Conservation (phyloP, 2,797 vertebrate genomes). For the Oryzias sinensis region DNA sequence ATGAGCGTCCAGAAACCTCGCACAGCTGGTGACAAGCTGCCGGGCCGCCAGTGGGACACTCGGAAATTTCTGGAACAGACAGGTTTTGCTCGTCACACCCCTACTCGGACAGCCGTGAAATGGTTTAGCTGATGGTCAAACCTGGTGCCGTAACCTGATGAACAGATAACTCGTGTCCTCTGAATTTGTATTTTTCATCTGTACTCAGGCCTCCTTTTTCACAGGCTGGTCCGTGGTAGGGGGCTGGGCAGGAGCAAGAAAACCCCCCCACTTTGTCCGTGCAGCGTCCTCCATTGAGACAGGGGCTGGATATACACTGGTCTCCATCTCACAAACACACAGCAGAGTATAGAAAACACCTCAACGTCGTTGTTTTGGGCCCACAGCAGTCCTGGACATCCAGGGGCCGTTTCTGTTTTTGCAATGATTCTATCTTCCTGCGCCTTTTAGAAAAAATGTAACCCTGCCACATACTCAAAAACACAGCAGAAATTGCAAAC, state of each 20-base stretch:
- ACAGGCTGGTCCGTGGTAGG: slow-evolving; percentile 78
- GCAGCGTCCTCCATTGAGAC: slow-evolving; percentile 81
- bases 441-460: no score
- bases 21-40: slow-evolving; percentile 88
- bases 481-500: no score
- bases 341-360: no score
- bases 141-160: slow-evolving; percentile 6
- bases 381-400: no score
- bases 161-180: fast-evolving
- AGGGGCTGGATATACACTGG: slow-evolving; percentile 83
- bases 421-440: no score
- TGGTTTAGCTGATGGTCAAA: slow-evolving; percentile 2
- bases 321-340: slow-evolving; percentile 59
- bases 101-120: not conserved
- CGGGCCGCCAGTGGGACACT: slow-evolving; percentile 75
- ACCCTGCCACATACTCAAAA: no score
- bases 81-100: not conserved
- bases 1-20: slow-evolving; percentile 55
- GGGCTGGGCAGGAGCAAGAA: slow-evolving; percentile 75
- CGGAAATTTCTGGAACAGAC: slow-evolving; percentile 66
- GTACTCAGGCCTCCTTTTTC: slow-evolving; percentile 61
- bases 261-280: slow-evolving; percentile 79
- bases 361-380: no score
- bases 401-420: no score
- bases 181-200: fast-evolving